Conservation (phyloP, 1,140 invertebrate genomes). For the Anoplolepis gracilipes region DNA sequence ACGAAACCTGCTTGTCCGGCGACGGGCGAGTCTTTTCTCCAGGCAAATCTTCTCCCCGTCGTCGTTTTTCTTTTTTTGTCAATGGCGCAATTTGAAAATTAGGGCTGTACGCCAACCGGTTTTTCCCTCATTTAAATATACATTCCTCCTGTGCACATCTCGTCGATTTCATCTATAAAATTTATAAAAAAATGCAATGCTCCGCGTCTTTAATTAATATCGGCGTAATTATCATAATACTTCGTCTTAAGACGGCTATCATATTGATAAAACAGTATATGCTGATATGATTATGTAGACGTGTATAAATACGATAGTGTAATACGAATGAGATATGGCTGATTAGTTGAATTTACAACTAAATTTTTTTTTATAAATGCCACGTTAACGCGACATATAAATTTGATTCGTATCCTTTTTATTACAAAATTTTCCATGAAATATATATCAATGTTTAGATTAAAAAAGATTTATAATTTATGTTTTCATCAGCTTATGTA, state of each 20-base stretch:
- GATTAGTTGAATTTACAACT: neutral
- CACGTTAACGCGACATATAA: neutral
- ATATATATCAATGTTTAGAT: neutral
- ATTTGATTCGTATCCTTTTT: neutral
- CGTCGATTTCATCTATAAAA: neutral
- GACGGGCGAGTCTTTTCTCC: neutral
- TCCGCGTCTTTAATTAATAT: neutral
- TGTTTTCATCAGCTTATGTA: neutral
- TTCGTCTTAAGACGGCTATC: neutral
- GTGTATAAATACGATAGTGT: neutral
- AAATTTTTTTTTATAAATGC: neutral
- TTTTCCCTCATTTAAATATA: neutral
- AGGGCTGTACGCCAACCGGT: conserved; percentile 1
- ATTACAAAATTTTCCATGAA: neutral
- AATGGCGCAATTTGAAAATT: conserved; percentile 14
- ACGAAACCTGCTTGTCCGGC: conserved; percentile 31
- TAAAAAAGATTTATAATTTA: neutral
- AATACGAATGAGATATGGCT: neutral
- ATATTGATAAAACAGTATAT: neutral
- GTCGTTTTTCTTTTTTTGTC: neutral
- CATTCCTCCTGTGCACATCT: neutral
- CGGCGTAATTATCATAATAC: neutral
- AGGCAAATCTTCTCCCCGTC: neutral
- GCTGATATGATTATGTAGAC: neutral
- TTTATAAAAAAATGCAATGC: conserved; percentile 24